Evolutionary conservation across 2,113 vertebrate species (phyloP), one percentile per base, ranked within the genome.

Genomic region (Sinocyclocheilus anophthalmus): DNA sequence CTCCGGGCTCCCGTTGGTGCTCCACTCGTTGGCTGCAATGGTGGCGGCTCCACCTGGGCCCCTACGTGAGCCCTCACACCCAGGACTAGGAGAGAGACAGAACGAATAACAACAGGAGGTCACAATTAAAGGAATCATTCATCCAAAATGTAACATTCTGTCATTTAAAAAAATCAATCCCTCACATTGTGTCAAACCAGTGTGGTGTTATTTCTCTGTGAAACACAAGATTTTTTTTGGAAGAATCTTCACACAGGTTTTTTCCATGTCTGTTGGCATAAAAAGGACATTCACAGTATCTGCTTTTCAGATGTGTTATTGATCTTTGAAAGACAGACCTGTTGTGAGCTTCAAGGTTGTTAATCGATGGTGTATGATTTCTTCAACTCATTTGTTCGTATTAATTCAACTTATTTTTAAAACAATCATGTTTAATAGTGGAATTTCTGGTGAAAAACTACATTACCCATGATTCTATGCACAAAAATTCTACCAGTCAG

Each of bases 21-120:
- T 97, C 97, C 97, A 99, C 96, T 97, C 97, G 96, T 96, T 96
- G 95, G 97, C 97, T 96, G 97, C 97, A 98, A 99, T 99, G 94
- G 96, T 98, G 97, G 95, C 97, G 96, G 96, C 96, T 98, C 92
- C 93, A 90, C 93, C 95, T 95, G 95, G 96, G 95, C 95, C 95
- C 61, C 88, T 93, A 91, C 87, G 92, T 86, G 96, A 96, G 96
- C 95, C 95, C 95, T 73, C 88, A 90, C 84, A 93, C 92, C 89
- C 91, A 91, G 83, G 89, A 93, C 93, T 92, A 39, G 39, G 39
- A 39, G 20, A 84, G 7, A 82, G 39, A 55, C 7, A 9, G 20
- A 84, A 9, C 76, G 13, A 26, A 8, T 42, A 42, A 42, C 33
- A 26, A 37, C 20, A 57, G 2, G 24, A 79, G 13, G 78, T 16